Evolutionary conservation across 2,797 vertebrate species (phyloP).

Genomic region (Ceryle rudis): DNA sequence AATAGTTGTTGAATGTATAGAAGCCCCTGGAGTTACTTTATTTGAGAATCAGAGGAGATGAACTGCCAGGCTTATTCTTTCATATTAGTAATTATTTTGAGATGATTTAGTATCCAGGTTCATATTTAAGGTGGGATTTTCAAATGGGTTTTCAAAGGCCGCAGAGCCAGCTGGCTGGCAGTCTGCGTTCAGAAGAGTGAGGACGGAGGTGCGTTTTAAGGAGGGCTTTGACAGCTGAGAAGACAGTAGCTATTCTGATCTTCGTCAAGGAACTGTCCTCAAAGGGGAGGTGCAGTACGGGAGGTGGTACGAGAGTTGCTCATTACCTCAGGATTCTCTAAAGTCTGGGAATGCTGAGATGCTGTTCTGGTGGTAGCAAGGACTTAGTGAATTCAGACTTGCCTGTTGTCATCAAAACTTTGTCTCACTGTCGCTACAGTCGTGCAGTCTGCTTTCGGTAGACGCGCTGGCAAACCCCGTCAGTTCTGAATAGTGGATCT

Average conservation of each 20-base stretch:
- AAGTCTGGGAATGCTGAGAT: background rate
- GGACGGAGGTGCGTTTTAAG: background rate
- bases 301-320: background rate
- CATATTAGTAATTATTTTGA: background rate
- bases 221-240: background rate
- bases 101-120: background rate
- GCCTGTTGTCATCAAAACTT: background rate
- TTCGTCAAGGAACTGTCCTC: background rate
- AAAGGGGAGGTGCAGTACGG: background rate
- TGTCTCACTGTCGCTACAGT: background rate
- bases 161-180: background rate
- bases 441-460: background rate
- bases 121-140: background rate
- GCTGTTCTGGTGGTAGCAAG: background rate
- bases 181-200: background rate
- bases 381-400: background rate
- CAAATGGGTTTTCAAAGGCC: background rate
- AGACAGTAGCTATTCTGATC: background rate
- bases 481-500: background rate
- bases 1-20: background rate
- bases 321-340: background rate
- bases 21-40: background rate
- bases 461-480: background rate
- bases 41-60: background rate
- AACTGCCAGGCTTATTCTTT: background rate